Percentiles rank a stretch among this genome's conserved stretches.
Conservation (phyloP, 2,888 invertebrate genomes). For the Nesidiocoris tenuis region DNA sequence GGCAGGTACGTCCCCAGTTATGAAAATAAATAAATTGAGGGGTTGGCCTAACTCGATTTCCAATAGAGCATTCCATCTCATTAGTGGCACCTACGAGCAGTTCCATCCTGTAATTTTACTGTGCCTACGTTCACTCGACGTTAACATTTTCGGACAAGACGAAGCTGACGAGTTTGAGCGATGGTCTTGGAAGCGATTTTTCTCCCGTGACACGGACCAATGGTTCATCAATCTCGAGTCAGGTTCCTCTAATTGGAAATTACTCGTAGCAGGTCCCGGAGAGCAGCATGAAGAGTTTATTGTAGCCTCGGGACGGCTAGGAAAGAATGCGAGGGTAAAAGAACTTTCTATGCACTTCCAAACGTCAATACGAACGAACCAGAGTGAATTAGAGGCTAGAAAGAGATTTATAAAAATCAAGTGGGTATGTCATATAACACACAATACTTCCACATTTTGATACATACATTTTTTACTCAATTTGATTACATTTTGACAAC, state of each 20-base stretch:
- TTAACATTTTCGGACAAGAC: neutral
- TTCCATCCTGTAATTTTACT: neutral
- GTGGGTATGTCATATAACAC: too few species aligned
- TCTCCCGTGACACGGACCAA: neutral
- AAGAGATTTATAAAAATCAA: too few species aligned
- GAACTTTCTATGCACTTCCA: too few species aligned
- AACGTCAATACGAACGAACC: too few species aligned
- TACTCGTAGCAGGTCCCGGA: neutral
- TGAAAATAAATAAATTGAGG: too few species aligned
- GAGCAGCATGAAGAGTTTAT: neutral
- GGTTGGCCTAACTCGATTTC: neutral
- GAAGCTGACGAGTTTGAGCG: neutral
- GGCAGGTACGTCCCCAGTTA: too few species aligned
- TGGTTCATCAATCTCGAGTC: neutral
- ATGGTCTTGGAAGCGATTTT: neutral
- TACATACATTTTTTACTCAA: too few species aligned
- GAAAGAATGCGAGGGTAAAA: neutral
- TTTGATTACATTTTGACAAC: too few species aligned
- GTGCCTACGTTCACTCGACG: neutral
- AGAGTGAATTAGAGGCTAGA: too few species aligned
- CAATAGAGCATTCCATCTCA: neutral
- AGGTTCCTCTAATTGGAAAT: neutral
- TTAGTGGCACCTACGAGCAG: neutral
- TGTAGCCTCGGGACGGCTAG: neutral
- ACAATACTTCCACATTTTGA: too few species aligned